A percentile compares a stretch with the other conserved stretches of the same genome.
phyloP scores from a whole-genome alignment of 2,888 invertebrate species.

The Schizotus pectinicornis region DNA sequence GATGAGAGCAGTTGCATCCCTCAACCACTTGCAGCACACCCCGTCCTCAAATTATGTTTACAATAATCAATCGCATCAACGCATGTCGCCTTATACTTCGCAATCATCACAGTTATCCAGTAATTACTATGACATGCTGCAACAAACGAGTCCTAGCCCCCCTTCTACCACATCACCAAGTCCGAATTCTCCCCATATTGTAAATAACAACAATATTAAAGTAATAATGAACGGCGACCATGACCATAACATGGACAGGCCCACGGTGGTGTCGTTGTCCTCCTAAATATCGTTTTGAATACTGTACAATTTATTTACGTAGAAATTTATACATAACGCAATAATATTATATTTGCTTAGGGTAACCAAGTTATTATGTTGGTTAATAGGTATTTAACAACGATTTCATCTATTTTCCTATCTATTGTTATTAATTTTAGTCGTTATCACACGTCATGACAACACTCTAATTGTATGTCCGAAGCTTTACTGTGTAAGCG shows the following conservation, averaged over 20 bases:
- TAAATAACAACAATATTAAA: slow-evolving; percentile 47
- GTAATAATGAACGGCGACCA: slow-evolving; percentile 52
- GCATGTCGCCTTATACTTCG: slow-evolving; percentile 52
- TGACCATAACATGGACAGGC: slow-evolving; percentile 49
- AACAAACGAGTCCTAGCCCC: slow-evolving; percentile 50
- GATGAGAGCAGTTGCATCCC: slow-evolving; percentile 41
- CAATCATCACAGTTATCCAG: slow-evolving; percentile 54
- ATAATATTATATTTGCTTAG: slow-evolving; percentile 19
- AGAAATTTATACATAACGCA: slow-evolving; percentile 23
- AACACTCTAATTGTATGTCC: not conserved
- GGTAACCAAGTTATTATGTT: slow-evolving; percentile 17
- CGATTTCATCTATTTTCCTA: slow-evolving; percentile 10
- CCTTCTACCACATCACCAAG: slow-evolving; percentile 51
- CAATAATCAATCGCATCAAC: slow-evolving; percentile 41
- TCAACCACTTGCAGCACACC: slow-evolving; percentile 49
- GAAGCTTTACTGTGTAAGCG: not conserved
- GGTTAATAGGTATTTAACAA: slow-evolving; percentile 12
- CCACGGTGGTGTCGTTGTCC: slow-evolving; percentile 56
- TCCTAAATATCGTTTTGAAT: slow-evolving; percentile 36
- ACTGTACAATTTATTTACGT: slow-evolving; percentile 18
- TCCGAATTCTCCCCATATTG: slow-evolving; percentile 50
- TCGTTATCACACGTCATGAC: not conserved
- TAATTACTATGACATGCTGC: slow-evolving; percentile 49
- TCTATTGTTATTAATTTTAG: not conserved
- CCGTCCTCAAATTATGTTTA: slow-evolving; percentile 42